These are phyloP conservation scores for Dicrostonyx torquatus DNA, from an alignment of 2,797 vertebrate species.

Conservation along the genomic window DNA sequence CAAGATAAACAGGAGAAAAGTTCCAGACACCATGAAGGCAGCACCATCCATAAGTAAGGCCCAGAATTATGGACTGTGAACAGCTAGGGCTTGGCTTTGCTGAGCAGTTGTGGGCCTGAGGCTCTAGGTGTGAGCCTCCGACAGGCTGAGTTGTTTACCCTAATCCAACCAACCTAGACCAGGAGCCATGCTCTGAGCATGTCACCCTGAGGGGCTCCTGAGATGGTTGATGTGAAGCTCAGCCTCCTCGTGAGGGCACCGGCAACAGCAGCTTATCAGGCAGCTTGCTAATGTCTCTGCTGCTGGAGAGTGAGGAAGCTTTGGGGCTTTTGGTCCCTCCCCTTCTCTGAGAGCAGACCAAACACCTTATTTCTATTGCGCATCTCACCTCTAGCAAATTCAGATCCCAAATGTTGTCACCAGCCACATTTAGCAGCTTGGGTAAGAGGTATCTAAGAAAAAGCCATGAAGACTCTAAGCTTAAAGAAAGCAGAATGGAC, in stretches of 20 bases:
- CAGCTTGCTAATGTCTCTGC: not conserved
- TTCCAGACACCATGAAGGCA: accelerated
- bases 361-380: accelerated
- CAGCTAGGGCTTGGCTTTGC: not conserved
- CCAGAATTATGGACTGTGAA: accelerated
- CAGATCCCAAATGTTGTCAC: not conserved
- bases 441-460: not conserved
- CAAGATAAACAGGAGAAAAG: accelerated
- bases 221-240: not conserved
- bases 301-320: not conserved
- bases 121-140: no score
- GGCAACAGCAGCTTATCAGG: not conserved
- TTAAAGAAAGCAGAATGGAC: not conserved
- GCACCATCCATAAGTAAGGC: accelerated
- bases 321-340: no score
- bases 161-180: not conserved
- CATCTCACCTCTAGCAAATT: not conserved
- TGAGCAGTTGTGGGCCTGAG: no score
- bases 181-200: not conserved
- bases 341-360: not conserved
- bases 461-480: not conserved
- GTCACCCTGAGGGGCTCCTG: accelerated
- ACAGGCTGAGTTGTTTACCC: not conserved
- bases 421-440: no score
- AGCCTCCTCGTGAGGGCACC: no score